Conservation (phyloP, 2,113 vertebrate genomes). For the Nothobranchius kuhntae region DNA sequence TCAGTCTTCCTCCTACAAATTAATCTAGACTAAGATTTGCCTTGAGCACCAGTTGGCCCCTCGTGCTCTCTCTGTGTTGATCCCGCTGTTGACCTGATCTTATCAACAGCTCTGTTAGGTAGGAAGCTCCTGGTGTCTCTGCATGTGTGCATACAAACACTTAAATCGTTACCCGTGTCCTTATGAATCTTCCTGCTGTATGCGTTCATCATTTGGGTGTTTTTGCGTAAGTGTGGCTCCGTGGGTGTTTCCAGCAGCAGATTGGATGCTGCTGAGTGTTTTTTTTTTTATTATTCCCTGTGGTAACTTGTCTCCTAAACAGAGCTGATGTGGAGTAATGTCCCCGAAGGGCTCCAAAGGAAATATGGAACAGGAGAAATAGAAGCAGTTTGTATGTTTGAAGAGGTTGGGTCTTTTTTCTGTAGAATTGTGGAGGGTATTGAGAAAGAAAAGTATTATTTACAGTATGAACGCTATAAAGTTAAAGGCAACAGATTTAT, state of each 20-base stretch:
- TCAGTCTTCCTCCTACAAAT: conserved; percentile 30
- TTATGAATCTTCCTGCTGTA: not conserved
- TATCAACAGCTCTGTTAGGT: conserved; percentile 8
- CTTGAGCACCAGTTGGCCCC: conserved; percentile 32
- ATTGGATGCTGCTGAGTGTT: conserved; percentile 39
- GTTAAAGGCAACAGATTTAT: too few relatives aligned
- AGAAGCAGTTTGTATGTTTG: conserved; percentile 1
- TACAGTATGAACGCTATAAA: not conserved
- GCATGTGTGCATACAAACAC: not conserved
- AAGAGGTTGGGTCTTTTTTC: not conserved
- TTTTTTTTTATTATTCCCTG: conserved; percentile 48
- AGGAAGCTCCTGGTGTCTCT: conserved; percentile 1
- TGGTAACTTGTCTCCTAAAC: conserved; percentile 42
- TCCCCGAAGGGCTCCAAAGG: conserved; percentile 42
- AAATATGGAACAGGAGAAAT: conserved; percentile 17
- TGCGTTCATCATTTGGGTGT: conserved; percentile 10
- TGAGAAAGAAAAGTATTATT: conserved; percentile 1
- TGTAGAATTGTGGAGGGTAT: not conserved
- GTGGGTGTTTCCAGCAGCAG: conserved; percentile 45
- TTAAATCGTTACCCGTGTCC: not conserved
- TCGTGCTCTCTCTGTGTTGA: conserved; percentile 9
- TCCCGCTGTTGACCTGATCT: conserved; percentile 16
- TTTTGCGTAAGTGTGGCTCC: conserved; percentile 15
- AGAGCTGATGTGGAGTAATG: conserved; percentile 38
- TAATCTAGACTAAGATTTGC: conserved; percentile 19